phyloP scores from a whole-genome alignment of 2,888 invertebrate genomes.

The Nomada goodeniana region DNA sequence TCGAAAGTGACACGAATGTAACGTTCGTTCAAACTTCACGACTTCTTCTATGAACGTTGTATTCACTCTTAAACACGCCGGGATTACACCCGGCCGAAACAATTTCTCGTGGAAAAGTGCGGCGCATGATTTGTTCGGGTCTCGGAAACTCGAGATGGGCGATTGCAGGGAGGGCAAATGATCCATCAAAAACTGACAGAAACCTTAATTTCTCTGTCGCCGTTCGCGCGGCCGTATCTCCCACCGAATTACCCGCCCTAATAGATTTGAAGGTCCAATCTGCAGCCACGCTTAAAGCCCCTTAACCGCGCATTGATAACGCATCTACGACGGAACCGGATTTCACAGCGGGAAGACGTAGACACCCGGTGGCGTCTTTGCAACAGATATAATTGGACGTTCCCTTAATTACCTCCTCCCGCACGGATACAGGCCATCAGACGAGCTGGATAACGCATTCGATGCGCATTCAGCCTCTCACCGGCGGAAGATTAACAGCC shows the following conservation, averaged over 20 bases:
- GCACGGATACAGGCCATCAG: constrained; percentile 34
- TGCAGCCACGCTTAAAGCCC: constrained; percentile 10
- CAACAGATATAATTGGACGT: constrained; percentile 58
- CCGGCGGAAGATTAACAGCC: constrained; percentile 47
- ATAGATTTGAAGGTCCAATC: constrained; percentile 26
- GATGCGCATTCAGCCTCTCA: constrained; percentile 38
- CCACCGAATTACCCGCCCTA: background rate
- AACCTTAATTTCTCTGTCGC: background rate
- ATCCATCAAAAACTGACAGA: background rate
- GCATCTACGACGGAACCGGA: constrained; percentile 27
- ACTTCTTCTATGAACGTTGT: too few relatives aligned
- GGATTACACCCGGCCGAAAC: too few relatives aligned
- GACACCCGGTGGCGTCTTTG: constrained; percentile 30
- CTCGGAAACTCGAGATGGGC: too few relatives aligned
- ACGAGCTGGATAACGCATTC: constrained; percentile 52
- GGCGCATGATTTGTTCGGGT: too few relatives aligned
- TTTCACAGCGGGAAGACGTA: constrained; percentile 35
- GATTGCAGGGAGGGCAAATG: too few relatives aligned
- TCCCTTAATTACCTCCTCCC: constrained; percentile 49
- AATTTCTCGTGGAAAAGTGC: too few relatives aligned
- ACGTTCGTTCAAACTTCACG: too few relatives aligned
- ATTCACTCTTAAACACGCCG: too few relatives aligned
- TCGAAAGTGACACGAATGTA: too few relatives aligned
- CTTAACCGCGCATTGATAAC: constrained; percentile 36
- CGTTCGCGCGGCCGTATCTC: background rate